These are phyloP conservation scores for Thereva nobilitata DNA, from an alignment of 2,888 invertebrate species.

Conservation along the genomic window DNA sequence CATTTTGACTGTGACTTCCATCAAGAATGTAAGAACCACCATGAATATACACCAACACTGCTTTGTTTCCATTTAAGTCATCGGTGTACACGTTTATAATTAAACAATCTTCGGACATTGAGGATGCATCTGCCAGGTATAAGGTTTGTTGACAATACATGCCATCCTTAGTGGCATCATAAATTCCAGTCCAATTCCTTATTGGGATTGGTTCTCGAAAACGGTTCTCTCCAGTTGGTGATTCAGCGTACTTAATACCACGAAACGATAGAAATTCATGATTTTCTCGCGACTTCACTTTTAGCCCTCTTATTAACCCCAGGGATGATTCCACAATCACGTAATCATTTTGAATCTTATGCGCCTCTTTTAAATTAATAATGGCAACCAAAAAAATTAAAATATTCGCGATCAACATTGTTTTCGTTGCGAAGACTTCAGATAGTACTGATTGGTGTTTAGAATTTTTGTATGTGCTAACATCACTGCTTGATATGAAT, in stretches of 20 bases:
- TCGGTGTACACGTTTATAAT: constrained; percentile 65
- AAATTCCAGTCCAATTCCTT: constrained; percentile 53
- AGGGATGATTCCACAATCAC: no score
- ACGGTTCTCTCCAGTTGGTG: constrained; percentile 56
- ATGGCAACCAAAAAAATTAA: no score
- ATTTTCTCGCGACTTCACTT: constrained; percentile 2
- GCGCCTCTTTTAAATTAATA: no score
- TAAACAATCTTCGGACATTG: constrained; percentile 66
- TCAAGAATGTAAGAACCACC: constrained; percentile 48
- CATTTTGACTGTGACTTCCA: constrained; percentile 41
- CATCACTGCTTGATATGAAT: no score
- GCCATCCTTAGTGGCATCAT: constrained; percentile 58
- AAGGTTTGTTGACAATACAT: constrained; percentile 52
- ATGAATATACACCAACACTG: constrained; percentile 53
- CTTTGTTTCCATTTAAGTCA: constrained; percentile 39
- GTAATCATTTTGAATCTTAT: no score
- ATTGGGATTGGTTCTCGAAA: constrained; percentile 60
- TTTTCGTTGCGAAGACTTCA: no score
- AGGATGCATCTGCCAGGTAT: constrained; percentile 54
- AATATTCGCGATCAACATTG: no score
- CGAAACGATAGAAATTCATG: constrained; percentile 45
- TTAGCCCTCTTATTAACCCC: constrained; percentile 1
- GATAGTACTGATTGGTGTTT: no score
- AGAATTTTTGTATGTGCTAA: no score
- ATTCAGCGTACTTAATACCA: constrained; percentile 51